Base-by-base conservation (phyloP, 2,888 invertebrate genomes). In the Torymus texanus region DNA sequence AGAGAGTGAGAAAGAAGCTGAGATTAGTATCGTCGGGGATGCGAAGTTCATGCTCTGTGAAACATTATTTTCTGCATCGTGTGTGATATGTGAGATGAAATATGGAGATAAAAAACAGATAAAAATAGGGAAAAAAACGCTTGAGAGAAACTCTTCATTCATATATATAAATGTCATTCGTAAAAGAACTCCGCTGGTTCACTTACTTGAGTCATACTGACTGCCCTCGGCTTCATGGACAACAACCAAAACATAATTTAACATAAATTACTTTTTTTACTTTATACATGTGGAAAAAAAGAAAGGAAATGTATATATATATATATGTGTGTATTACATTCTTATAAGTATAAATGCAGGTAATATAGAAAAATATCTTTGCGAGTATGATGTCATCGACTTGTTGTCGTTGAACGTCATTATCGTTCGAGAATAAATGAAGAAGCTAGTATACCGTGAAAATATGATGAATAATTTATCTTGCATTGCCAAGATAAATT, bases 191-290 rank as follows among this genome's bases (percentile, higher is more conserved):
- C 85, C 86, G 82, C 81, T 85, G 83, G 81, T 86, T 84, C 85
- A 90, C 90, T 90, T 90, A 90, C 90, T 89, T 90, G 89, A 84
- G 85, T 87, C 87, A 85, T 86, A 86, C 82, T 85, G 87, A 89
- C 86, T 87, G 86, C 86, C 87, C 84, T 88, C 89, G 83, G 85
- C 89, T 89, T 88, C 89, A 87, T 84, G 87, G 88, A 86, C 87
- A 89, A 41, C 41, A 41, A 89, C 88, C 88, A 87, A 88, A 88
- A 89, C 87, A 78, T 76, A 75, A 76, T 75, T 81, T 81, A 75
- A 24, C 53, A 58, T 81, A 72, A 81, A 62, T 81, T 78, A 75
- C 55, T 75, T n/a, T 62, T 62, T 72, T 79, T 62, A 79, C 81
- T 66, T 72, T 67, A 41, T 74, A 72, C 50, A 65, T 79, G 29